These are phyloP conservation scores for Hirundo rustica DNA, from an alignment of 2,797 vertebrate genomes.

Conservation along the genomic window DNA sequence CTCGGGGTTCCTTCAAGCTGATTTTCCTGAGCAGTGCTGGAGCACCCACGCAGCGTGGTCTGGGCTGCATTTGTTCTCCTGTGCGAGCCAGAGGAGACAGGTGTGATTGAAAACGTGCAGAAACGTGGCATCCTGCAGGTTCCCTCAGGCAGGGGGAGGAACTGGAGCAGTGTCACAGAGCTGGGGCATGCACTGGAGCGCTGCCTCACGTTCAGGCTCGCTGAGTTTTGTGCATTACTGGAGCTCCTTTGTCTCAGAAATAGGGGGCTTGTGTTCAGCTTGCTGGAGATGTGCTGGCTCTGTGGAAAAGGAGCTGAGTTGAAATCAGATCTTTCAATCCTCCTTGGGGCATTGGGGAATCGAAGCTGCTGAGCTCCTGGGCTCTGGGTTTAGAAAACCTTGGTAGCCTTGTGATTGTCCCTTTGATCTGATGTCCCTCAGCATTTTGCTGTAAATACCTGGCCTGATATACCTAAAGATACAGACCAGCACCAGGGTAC, in stretches of 20 bases:
- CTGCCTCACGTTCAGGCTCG: neutral
- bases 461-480: neutral
- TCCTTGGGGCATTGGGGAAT: neutral
- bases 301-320: neutral
- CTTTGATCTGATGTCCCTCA: neutral
- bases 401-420: neutral
- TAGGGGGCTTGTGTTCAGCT: neutral
- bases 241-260: neutral
- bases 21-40: neutral
- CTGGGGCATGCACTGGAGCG: neutral
- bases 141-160: neutral
- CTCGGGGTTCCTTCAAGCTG: fast-evolving
- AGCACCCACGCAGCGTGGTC: fast-evolving
- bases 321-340: neutral
- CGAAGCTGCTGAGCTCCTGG: neutral
- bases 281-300: neutral
- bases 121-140: neutral
- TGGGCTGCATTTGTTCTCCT: neutral
- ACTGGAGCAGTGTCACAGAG: neutral
- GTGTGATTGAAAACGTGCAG: neutral
- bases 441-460: neutral
- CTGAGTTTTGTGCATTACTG: neutral
- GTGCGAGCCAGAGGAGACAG: neutral
- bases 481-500: neutral
- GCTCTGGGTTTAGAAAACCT: neutral